A percentile compares a stretch with the other conserved stretches of the same genome.
These are phyloP conservation scores for Hydrolagus colliei DNA, from an alignment of 2,797 vertebrate genomes.

Conservation along the genomic window DNA sequence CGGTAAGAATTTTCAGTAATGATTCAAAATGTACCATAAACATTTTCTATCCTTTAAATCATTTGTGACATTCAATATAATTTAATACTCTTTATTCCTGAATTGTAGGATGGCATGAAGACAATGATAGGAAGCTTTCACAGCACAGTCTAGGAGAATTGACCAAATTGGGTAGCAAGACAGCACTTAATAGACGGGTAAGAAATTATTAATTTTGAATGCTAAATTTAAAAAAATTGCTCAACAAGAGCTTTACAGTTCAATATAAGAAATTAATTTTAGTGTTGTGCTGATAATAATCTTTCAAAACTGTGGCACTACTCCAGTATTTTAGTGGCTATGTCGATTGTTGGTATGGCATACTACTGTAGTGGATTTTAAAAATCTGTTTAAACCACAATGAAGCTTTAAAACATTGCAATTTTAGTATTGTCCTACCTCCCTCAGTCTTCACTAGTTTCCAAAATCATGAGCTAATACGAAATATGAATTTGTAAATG, in stretches of 20 bases:
- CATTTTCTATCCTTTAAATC: background rate
- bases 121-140: conserved; percentile 82
- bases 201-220: conserved; percentile 40
- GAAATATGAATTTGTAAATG: background rate
- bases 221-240: too few species aligned
- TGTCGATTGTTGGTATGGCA: too few species aligned
- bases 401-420: background rate
- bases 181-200: conserved; percentile 81
- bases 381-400: too few species aligned
- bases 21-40: background rate
- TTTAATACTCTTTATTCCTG: background rate
- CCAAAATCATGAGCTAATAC: background rate
- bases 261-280: background rate
- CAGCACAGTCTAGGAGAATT: conserved; percentile 87
- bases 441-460: background rate
- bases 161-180: conserved; percentile 86
- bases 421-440: background rate
- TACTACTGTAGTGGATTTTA: too few species aligned
- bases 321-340: too few species aligned
- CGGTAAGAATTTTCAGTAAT: conserved; percentile 47
- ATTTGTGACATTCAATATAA: background rate
- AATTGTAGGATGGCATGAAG: conserved; percentile 74
- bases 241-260: background rate
- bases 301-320: background rate
- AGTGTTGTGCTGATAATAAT: too few species aligned